Conservation (phyloP, 2,797 vertebrate species). For the Alauda arvensis region DNA sequence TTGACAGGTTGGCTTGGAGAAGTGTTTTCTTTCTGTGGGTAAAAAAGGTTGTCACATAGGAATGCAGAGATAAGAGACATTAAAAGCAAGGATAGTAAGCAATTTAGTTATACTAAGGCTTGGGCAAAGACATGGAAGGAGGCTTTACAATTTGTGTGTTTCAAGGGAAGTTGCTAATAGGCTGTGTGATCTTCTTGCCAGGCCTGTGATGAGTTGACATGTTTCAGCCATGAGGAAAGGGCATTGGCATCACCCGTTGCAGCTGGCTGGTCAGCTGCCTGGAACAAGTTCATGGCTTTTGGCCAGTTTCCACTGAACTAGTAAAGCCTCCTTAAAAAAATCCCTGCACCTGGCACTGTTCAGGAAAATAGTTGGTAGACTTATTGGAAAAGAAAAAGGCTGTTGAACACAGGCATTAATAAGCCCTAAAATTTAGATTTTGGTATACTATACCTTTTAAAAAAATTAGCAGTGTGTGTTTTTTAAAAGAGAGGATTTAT, state of each 20-base stretch:
- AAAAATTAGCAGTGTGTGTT: neutral
- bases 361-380: neutral
- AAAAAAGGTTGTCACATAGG: neutral
- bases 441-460: neutral
- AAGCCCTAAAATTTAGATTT: neutral
- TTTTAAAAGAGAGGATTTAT: neutral
- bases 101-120: neutral
- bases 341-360: conserved; percentile 22
- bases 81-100: neutral
- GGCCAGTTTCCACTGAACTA: conserved; percentile 59
- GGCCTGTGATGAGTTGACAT: neutral
- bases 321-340: conserved; percentile 11
- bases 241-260: conserved; percentile 25
- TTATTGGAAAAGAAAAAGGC: neutral
- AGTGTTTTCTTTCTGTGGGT: neutral
- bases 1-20: neutral
- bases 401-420: neutral
- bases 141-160: neutral
- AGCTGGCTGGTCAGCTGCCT: conserved; percentile 53
- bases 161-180: neutral
- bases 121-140: neutral
- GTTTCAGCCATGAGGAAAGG: neutral
- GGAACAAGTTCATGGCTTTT: conserved; percentile 50
- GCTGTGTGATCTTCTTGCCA: neutral
- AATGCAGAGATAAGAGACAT: neutral